A percentile compares a stretch with the other conserved stretches of the same genome.
These are phyloP conservation scores for Cyclopterus lumpus DNA, from an alignment of 2,797 vertebrate genomes.

Conservation along the genomic window DNA sequence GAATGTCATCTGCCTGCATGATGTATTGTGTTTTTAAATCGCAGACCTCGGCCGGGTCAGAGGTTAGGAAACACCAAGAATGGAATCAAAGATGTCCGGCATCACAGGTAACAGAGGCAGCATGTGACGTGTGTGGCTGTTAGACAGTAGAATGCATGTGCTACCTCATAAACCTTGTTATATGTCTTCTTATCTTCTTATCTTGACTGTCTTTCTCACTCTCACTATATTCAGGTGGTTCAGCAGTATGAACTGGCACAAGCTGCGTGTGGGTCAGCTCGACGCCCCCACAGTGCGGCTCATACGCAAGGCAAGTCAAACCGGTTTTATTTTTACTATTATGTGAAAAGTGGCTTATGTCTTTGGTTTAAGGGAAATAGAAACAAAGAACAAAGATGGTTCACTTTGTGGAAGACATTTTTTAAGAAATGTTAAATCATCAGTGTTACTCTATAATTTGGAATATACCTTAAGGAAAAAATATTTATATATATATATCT, in stretches of 20 bases:
- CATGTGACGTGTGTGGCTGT: not conserved
- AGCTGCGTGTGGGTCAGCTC: constrained; percentile 83
- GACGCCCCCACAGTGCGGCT: constrained; percentile 83
- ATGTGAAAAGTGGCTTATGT: not conserved
- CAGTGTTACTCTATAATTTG: too few species aligned
- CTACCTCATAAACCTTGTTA: not conserved
- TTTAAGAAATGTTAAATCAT: not conserved
- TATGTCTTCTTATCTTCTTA: not conserved
- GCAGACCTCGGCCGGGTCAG: constrained; percentile 86
- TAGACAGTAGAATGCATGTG: not conserved
- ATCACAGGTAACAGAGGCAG: constrained; percentile 82
- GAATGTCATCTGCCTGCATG: not conserved
- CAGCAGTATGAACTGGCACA: constrained; percentile 85
- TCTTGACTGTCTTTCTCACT: not conserved
- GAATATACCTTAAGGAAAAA: not conserved
- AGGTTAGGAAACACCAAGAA: constrained; percentile 88
- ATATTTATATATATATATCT: too few species aligned
- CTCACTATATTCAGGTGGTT: constrained; percentile 80
- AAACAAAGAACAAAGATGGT: not conserved
- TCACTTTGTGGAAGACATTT: not conserved
- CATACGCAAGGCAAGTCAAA: constrained; percentile 80
- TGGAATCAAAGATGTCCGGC: constrained; percentile 85
- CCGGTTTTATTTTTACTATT: not conserved
- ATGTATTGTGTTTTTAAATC: constrained; percentile 9
- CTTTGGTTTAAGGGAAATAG: not conserved